phyloP scores from a whole-genome alignment of 2,113 vertebrate species.

The Camelus bactrianus region DNA sequence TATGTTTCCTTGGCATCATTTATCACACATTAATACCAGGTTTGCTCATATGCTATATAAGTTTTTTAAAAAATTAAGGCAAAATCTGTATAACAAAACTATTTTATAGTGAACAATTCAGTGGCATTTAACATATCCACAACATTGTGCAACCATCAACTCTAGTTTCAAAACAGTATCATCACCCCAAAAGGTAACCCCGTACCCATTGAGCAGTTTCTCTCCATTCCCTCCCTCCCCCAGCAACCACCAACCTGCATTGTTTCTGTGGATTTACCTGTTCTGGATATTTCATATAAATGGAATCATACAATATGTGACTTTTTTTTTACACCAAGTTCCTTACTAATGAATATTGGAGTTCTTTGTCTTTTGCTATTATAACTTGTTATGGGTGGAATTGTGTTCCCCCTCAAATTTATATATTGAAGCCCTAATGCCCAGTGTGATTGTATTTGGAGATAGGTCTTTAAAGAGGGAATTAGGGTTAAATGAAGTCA shows the following conservation, averaged over 20 bases:
- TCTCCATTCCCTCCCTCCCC: not conserved
- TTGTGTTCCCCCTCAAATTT: not conserved
- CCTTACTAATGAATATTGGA: not conserved
- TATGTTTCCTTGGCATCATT: not conserved
- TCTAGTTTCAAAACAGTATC: not conserved
- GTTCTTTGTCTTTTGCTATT: not conserved
- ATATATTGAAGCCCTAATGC: not conserved
- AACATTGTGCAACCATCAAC: not conserved
- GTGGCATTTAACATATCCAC: not conserved
- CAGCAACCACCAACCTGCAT: not conserved
- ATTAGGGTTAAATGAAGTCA: not conserved
- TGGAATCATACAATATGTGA: not conserved
- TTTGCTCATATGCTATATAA: not conserved
- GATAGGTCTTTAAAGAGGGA: not conserved
- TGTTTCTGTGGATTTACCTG: not conserved
- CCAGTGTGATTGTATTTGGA: not conserved
- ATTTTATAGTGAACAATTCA: not conserved
- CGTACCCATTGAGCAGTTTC: too few species aligned
- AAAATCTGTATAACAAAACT: not conserved
- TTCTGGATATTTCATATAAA: not conserved
- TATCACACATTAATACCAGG: not conserved
- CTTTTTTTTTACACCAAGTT: not conserved
- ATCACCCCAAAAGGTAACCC: not conserved
- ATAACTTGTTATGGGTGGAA: not conserved
- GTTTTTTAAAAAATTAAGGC: not conserved